A percentile compares a stretch with the other conserved stretches of the same genome.
Evolutionary conservation across 1,140 invertebrate genomes (phyloP).

Genomic region (Drosophila bocki): DNA sequence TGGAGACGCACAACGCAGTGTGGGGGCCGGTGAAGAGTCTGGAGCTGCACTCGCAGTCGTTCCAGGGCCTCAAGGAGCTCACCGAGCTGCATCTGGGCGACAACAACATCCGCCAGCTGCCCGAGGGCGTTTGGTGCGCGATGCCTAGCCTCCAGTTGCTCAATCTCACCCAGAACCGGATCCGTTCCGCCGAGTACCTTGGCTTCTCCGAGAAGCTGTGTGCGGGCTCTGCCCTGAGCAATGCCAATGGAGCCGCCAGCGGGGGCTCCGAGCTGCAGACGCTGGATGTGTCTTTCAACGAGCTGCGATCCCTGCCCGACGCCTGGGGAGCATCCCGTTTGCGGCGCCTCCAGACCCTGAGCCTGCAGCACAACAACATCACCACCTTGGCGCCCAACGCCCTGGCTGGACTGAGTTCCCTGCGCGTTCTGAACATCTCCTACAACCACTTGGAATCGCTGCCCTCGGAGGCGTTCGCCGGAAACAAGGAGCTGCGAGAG

Average conservation of each 20-base stretch:
- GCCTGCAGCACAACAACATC: conserved; percentile 91
- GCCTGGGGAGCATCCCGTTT: conserved; percentile 89
- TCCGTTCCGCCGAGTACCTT: conserved; percentile 89
- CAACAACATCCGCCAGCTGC: conserved; percentile 90
- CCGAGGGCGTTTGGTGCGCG: conserved; percentile 90
- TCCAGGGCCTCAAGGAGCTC: conserved; percentile 89
- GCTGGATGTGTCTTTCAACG: conserved; percentile 90
- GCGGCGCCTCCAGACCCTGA: conserved; percentile 89
- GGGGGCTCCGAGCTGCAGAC: conserved; percentile 87
- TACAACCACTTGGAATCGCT: conserved; percentile 90
- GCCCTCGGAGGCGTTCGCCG: conserved; percentile 90
- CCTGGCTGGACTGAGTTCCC: conserved; percentile 88
- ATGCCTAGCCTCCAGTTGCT: conserved; percentile 90
- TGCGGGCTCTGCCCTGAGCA: conserved; percentile 75
- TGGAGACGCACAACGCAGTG: conserved; percentile 89
- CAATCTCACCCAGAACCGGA: conserved; percentile 91
- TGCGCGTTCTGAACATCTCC: conserved; percentile 91
- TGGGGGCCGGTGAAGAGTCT: conserved; percentile 88
- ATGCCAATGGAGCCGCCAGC: conserved; percentile 77
- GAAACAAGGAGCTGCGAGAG: conserved; percentile 89
- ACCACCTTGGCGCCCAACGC: conserved; percentile 88
- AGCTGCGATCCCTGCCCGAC: conserved; percentile 88
- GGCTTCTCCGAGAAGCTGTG: conserved; percentile 87
- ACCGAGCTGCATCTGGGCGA: conserved; percentile 90
- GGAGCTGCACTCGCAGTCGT: conserved; percentile 87